A percentile compares a stretch with the other conserved stretches of the same genome.
These are phyloP conservation scores for Scotopteryx bipunctaria DNA, from an alignment of 2,888 invertebrate species.

Conservation along the genomic window DNA sequence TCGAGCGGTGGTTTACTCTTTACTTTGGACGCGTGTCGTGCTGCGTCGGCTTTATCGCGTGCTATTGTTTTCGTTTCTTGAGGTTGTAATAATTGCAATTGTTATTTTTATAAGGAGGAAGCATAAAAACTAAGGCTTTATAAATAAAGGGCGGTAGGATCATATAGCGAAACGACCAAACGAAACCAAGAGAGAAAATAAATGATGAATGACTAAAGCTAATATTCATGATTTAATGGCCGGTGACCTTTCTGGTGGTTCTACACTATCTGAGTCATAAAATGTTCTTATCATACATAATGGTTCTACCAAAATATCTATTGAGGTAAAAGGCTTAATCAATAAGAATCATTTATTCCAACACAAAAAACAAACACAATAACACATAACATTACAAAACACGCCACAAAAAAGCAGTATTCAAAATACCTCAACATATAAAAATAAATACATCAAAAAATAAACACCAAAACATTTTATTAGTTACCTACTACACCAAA, in stretches of 20 bases:
- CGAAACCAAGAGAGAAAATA: too few relatives aligned
- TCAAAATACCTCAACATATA: neutral
- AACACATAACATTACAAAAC: neutral
- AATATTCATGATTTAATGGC: too few relatives aligned
- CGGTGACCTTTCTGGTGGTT: too few relatives aligned
- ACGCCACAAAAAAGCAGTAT: slow-evolving; percentile 14
- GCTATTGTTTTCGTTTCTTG: slow-evolving; percentile 36
- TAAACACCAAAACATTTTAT: slow-evolving; percentile 1
- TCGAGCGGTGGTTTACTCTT: slow-evolving; percentile 41
- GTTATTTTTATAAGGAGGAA: too few relatives aligned
- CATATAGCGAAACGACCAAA: too few relatives aligned
- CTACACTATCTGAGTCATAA: too few relatives aligned
- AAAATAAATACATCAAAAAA: neutral
- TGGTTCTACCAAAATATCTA: too few relatives aligned
- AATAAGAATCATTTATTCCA: slow-evolving; percentile 17
- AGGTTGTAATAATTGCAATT: slow-evolving; percentile 25
- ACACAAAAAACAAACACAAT: slow-evolving; percentile 16
- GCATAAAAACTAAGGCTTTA: too few relatives aligned
- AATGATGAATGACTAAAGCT: too few relatives aligned
- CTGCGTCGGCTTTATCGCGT: slow-evolving; percentile 60
- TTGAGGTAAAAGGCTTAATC: neutral
- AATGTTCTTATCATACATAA: too few relatives aligned
- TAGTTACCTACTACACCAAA: slow-evolving; percentile 1
- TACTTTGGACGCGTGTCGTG: slow-evolving; percentile 38
- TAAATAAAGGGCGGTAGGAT: too few relatives aligned